These are phyloP conservation scores for Dipodomys stephensi DNA, from an alignment of 2,113 vertebrate species.

Conservation along the genomic window DNA sequence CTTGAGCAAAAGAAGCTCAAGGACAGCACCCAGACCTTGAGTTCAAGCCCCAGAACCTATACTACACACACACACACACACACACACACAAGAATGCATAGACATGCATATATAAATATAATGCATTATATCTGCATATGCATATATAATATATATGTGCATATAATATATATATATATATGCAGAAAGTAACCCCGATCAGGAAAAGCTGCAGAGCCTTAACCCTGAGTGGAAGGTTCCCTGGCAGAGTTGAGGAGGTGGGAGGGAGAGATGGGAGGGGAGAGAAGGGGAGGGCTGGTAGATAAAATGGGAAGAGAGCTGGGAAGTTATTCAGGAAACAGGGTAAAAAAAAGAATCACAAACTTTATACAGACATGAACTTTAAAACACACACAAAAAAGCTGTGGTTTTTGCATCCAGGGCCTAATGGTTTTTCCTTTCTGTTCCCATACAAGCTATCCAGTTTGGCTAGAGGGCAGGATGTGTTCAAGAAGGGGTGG, in stretches of 20 bases:
- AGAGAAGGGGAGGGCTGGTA: background rate
- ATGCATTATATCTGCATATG: no score
- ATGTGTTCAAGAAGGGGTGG: background rate
- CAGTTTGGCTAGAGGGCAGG: constrained; percentile 56
- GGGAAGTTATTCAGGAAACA: constrained; percentile 67
- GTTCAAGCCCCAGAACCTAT: no score
- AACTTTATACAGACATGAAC: constrained; percentile 59
- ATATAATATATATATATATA: background rate
- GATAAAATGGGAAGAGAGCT: background rate
- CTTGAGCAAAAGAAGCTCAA: no score
- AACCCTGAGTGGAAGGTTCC: background rate
- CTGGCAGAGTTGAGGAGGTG: background rate
- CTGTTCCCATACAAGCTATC: constrained; percentile 52
- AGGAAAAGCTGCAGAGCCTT: background rate
- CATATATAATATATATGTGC: no score
- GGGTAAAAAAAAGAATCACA: constrained; percentile 38
- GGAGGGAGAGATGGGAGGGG: background rate
- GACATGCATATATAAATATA: no score
- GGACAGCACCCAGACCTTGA: no score
- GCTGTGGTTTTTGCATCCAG: constrained; percentile 71
- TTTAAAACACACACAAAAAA: background rate
- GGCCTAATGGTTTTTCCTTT: constrained; percentile 77
- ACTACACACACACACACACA: no score
- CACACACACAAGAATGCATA: no score
- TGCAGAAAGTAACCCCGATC: background rate